phyloP scores from a whole-genome alignment of 2,888 invertebrate species.

The Sinopyrophorus schimmeli region DNA sequence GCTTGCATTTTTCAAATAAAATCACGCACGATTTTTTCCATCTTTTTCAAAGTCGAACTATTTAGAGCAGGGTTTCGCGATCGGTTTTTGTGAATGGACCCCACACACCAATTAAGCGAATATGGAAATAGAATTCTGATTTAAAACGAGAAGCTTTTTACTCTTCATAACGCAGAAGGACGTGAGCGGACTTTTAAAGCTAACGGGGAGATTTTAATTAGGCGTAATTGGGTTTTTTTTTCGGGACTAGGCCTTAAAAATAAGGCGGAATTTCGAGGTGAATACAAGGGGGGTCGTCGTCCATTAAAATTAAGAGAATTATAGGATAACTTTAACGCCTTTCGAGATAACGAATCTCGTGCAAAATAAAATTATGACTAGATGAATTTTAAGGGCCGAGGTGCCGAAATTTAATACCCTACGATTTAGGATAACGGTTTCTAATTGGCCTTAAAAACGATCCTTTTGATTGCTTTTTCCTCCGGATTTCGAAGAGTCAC shows the following conservation, averaged over 20 bases:
- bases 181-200: conserved; percentile 19
- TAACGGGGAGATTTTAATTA: conserved; percentile 4
- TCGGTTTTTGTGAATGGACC: conserved; percentile 18
- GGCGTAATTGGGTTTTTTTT: too few relatives aligned
- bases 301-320: conserved; percentile 28
- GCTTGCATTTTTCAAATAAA: too few relatives aligned
- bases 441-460: conserved; percentile 23
- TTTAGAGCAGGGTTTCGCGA: too few relatives aligned
- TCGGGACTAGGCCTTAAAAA: too few relatives aligned
- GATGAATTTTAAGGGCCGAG: conserved; percentile 26
- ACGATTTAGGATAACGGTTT: conserved; percentile 28
- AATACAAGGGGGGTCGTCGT: too few relatives aligned
- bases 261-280: too few relatives aligned
- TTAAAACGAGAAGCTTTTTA: conserved; percentile 19
- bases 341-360: conserved; percentile 35
- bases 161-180: conserved; percentile 13
- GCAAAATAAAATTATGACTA: conserved; percentile 32
- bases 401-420: conserved; percentile 33
- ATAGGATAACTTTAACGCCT: conserved; percentile 32
- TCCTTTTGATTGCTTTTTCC: conserved; percentile 19
- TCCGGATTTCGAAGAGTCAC: conserved; percentile 9
- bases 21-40: too few relatives aligned
- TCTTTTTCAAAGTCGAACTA: too few relatives aligned
- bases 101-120: conserved; percentile 30
- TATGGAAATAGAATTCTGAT: conserved; percentile 22